A percentile compares a stretch with the other conserved stretches of the same genome.
Evolutionary conservation across 2,888 invertebrate species (phyloP).

Genomic region (Eurytoma californica): DNA sequence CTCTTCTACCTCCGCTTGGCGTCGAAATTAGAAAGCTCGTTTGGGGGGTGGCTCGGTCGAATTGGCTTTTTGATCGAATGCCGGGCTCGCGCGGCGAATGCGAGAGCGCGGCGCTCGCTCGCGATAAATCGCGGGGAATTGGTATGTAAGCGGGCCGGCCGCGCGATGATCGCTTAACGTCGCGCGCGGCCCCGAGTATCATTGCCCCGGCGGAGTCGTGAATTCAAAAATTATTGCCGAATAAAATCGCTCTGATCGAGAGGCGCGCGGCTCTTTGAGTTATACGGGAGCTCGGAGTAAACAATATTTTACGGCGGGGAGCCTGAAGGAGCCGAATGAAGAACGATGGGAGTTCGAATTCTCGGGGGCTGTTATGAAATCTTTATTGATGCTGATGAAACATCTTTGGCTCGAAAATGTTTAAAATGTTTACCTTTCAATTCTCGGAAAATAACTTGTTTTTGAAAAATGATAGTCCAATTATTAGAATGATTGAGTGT

Average conservation of each 20-base stretch:
- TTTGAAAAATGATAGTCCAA: too few relatives aligned
- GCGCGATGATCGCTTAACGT: constrained; percentile 30
- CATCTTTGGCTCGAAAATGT: too few relatives aligned
- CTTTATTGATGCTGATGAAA: too few relatives aligned
- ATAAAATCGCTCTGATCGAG: background rate
- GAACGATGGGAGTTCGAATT: too few relatives aligned
- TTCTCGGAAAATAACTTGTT: too few relatives aligned
- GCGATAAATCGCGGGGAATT: constrained; percentile 36
- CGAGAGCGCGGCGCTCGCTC: constrained; percentile 3
- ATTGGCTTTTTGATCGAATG: constrained; percentile 52
- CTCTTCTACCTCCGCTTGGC: background rate
- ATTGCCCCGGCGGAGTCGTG: background rate
- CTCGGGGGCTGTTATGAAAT: too few relatives aligned
- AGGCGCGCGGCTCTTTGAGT: background rate
- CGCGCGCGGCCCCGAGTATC: background rate
- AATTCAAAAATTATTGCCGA: constrained; percentile 6
- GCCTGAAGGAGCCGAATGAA: too few relatives aligned
- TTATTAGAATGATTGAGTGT: too few relatives aligned
- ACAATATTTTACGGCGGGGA: too few relatives aligned
- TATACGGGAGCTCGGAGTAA: background rate
- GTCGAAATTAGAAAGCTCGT: constrained; percentile 47
- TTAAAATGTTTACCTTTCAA: too few relatives aligned
- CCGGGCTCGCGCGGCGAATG: constrained; percentile 4
- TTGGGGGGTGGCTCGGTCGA: constrained; percentile 1
- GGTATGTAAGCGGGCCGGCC: background rate